Conservation (phyloP, 2,113 vertebrate genomes). For the Erinaceus europaeus region DNA sequence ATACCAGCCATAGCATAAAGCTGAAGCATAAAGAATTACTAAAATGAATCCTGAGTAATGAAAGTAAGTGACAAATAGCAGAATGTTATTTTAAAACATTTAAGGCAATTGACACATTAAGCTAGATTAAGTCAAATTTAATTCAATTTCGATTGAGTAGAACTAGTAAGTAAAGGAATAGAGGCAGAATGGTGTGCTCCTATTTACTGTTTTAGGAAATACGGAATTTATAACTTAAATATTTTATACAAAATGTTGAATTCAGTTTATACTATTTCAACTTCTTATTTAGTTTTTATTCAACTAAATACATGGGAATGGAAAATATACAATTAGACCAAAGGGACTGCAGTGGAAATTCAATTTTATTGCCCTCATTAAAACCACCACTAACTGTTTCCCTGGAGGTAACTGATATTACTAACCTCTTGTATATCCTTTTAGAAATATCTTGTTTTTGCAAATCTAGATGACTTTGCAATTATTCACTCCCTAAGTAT, state of each 20-base stretch:
- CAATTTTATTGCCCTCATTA: background rate
- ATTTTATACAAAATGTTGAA: background rate
- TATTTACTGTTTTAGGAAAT: background rate
- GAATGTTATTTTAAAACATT: background rate
- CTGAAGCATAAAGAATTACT: background rate
- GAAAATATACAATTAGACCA: background rate
- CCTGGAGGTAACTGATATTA: background rate
- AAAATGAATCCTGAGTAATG: background rate
- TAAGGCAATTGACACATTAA: background rate
- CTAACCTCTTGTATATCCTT: background rate
- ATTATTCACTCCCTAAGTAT: background rate
- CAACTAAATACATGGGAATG: background rate
- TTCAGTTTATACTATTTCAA: background rate
- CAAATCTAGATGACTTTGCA: background rate
- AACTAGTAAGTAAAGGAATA: background rate
- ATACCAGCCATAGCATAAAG: background rate
- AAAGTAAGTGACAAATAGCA: constrained; percentile 14
- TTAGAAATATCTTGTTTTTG: constrained; percentile 17
- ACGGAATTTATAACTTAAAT: background rate
- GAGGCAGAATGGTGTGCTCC: background rate
- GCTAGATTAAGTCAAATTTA: background rate
- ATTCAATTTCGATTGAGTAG: background rate
- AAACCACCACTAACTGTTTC: background rate
- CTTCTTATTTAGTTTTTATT: background rate
- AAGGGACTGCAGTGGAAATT: background rate